Evolutionary conservation across 1,140 invertebrate genomes (phyloP).

Genomic region (Leptopilina boulardi): DNA sequence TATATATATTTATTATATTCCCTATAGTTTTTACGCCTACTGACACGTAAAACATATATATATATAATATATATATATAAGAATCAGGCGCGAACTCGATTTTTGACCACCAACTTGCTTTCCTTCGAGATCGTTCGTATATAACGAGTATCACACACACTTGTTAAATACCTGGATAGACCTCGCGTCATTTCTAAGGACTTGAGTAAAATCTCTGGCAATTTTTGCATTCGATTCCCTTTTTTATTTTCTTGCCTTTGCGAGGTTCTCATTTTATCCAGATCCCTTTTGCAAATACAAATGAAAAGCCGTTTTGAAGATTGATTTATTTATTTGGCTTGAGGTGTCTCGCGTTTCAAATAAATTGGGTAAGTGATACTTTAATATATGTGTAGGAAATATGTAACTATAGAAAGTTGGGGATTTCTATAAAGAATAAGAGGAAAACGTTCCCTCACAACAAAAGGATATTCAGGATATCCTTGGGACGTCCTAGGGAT

Average conservation of each 20-base stretch:
- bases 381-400: background rate
- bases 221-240: background rate
- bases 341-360: slow-evolving; percentile 25
- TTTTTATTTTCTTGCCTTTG: background rate
- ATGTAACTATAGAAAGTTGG: slow-evolving; percentile 8
- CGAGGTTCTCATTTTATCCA: background rate
- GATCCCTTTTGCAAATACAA: slow-evolving; percentile 5
- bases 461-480: too few relatives aligned
- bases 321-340: slow-evolving; percentile 18
- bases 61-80: too few relatives aligned
- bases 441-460: too few relatives aligned
- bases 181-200: background rate
- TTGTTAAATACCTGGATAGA: slow-evolving; percentile 3
- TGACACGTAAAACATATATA: slow-evolving; percentile 43
- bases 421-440: background rate
- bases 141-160: slow-evolving; percentile 13
- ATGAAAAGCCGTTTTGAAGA: background rate
- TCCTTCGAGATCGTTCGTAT: slow-evolving; percentile 35
- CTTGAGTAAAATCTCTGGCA: background rate
- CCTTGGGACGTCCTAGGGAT: too few relatives aligned
- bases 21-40: slow-evolving; percentile 51
- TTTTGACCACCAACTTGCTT: slow-evolving; percentile 36
- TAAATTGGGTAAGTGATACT: slow-evolving; percentile 16
- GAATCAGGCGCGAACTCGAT: background rate
- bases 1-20: slow-evolving; percentile 54